Base-by-base conservation (phyloP, 2,113 vertebrate genomes). In the Atherinomorus stipes region DNA sequence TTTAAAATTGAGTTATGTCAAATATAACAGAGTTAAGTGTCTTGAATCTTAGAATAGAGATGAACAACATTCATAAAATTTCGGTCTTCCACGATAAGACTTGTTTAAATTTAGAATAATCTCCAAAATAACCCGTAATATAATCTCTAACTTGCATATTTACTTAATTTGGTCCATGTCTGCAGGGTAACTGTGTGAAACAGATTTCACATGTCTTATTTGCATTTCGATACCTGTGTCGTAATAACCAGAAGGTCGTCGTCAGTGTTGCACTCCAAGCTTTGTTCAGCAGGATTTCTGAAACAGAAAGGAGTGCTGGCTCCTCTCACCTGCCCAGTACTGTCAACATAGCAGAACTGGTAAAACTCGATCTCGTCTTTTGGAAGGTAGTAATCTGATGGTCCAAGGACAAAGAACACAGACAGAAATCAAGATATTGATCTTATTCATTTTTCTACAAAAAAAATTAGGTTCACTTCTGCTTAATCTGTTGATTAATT, bases 341-440 rank as follows among this genome's bases (percentile, higher is more conserved):
- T 85, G 80, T 94, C 92, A 0, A 95, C 54, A 58, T 95, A 95
- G 81, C 94, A 95, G 90, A 95, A 95, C 93, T 95, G 94, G 80
- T 95, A 95, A 70, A 93, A 94, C 67, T 95, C 93, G 0, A 84
- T 67, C 37, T 94, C 92, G n/a, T 94, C 92, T 34, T 93, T 93
- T 0, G 94, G 94, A 50, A 95, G 86, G 78, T 94, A 93, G 78
- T 91, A 93, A 0, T 91, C 94, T 95, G 81, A 74, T 1, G 10
- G n/a, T 71, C 21, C 19, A 16, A 47, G 19, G 23, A 13, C 8
- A 63, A 26, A 25, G 6, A 40, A 26, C 6, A 28, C 11, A 4
- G 16, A 0, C 1, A 4, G 4, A 40, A 7, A 4, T 0, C 0
- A 7, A 42, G 21, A 52, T 26, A 0, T 11, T 23, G 0, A 15